Percentiles rank a stretch among this genome's conserved stretches.
phyloP scores from a whole-genome alignment of 2,113 vertebrate genomes.

The Pleuronectes platessa region DNA sequence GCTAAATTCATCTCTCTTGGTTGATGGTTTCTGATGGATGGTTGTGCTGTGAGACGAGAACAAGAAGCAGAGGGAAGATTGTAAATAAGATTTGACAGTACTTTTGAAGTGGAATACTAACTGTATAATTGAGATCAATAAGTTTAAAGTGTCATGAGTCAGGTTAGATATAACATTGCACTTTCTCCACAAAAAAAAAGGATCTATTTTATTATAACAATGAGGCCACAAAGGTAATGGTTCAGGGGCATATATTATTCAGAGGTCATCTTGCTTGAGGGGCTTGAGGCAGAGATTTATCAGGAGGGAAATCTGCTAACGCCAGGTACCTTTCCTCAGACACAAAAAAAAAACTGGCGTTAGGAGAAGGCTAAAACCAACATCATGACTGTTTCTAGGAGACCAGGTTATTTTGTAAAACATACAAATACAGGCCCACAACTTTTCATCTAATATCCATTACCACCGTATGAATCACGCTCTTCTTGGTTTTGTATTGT shows the following conservation, averaged over 20 bases:
- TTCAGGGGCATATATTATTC: slow-evolving; percentile 55
- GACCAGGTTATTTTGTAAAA: slow-evolving; percentile 48
- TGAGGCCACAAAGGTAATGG: slow-evolving; percentile 64
- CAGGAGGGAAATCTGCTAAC: slow-evolving; percentile 47
- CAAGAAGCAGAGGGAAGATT: slow-evolving; percentile 58
- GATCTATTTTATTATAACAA: slow-evolving; percentile 77
- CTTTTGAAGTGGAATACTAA: slow-evolving; percentile 42
- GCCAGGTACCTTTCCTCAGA: slow-evolving; percentile 31
- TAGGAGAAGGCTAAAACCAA: slow-evolving; percentile 32
- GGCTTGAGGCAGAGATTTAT: slow-evolving; percentile 40
- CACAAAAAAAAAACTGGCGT: slow-evolving; percentile 1
- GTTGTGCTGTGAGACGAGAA: slow-evolving; percentile 38
- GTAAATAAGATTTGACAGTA: slow-evolving; percentile 74
- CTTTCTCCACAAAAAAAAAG: slow-evolving; percentile 63
- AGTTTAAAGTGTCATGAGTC: slow-evolving; percentile 55
- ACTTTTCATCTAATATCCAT: slow-evolving; percentile 34
- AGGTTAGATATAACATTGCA: slow-evolving; percentile 67
- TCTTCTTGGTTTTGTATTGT: slow-evolving; percentile 37
- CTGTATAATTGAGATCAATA: slow-evolving; percentile 47
- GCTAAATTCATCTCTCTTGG: slow-evolving; percentile 46
- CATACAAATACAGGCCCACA: slow-evolving; percentile 12
- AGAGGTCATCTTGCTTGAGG: slow-evolving; percentile 37
- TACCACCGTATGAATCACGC: slow-evolving; percentile 25
- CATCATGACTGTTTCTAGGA: slow-evolving; percentile 56
- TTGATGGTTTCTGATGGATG: slow-evolving; percentile 42